Evolutionary conservation across 2,113 vertebrate species (phyloP).

Genomic region (Anseranas semipalmata): DNA sequence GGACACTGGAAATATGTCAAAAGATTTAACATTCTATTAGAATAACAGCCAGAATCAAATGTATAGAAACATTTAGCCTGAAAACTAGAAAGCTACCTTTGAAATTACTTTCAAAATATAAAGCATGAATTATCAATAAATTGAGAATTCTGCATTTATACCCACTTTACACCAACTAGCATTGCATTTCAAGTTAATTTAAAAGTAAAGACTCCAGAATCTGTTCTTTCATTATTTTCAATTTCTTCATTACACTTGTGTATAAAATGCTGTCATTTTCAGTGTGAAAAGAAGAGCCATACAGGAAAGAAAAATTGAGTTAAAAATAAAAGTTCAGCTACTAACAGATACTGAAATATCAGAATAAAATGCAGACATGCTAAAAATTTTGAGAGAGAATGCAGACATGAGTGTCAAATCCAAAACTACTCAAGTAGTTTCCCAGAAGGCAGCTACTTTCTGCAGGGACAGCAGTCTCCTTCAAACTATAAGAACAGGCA

Average conservation of each 20-base stretch:
- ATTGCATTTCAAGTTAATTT: background rate
- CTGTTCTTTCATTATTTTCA: background rate
- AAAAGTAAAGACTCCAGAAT: background rate
- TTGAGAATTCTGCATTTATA: background rate
- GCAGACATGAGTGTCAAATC: background rate
- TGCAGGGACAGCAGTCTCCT: background rate
- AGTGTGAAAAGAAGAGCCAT: background rate
- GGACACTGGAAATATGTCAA: slow-evolving; percentile 81
- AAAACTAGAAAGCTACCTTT: background rate
- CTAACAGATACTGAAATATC: background rate
- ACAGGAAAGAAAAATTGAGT: background rate
- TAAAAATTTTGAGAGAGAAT: background rate
- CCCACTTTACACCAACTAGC: background rate
- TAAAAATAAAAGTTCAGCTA: background rate
- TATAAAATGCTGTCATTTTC: background rate
- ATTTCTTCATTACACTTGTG: background rate
- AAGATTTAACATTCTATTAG: background rate
- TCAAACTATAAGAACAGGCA: background rate
- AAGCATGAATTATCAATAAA: background rate
- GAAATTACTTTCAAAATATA: background rate
- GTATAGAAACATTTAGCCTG: background rate
- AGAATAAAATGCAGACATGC: background rate
- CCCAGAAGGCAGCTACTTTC: background rate
- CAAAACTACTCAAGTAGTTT: background rate
- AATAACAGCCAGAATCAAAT: background rate